These are phyloP conservation scores for Mythimna lalbum DNA, from an alignment of 2,888 invertebrate genomes.

Conservation along the genomic window DNA sequence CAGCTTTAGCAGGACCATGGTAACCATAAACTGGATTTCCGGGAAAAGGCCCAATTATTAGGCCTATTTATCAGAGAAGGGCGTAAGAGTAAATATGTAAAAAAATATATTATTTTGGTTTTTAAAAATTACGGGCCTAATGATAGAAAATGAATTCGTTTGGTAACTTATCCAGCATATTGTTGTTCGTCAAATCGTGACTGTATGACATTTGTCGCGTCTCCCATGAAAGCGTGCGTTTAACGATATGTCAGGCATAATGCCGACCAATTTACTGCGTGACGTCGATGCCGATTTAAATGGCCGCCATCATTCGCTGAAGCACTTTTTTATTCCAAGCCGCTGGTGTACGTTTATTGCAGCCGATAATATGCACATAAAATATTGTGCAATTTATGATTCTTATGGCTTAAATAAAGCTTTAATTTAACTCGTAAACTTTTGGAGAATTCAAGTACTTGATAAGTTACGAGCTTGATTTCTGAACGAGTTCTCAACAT, in stretches of 20 bases:
- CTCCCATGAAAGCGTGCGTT: slow-evolving; percentile 1
- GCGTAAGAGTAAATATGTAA: too few relatives aligned
- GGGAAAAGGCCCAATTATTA: too few relatives aligned
- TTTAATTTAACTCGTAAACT: slow-evolving; percentile 32
- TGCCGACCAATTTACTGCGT: slow-evolving; percentile 24
- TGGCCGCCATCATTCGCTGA: slow-evolving; percentile 35
- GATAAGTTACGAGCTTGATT: slow-evolving; percentile 16
- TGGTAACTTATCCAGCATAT: too few relatives aligned
- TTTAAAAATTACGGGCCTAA: too few relatives aligned
- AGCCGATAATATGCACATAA: slow-evolving; percentile 38
- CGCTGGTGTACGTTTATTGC: slow-evolving; percentile 41
- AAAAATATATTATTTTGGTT: too few relatives aligned
- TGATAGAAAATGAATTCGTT: too few relatives aligned
- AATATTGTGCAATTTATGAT: slow-evolving; percentile 51
- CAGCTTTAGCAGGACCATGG: too few relatives aligned
- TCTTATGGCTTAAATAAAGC: slow-evolving; percentile 44
- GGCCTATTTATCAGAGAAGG: too few relatives aligned
- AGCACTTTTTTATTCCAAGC: slow-evolving; percentile 44
- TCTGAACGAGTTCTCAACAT: slow-evolving; percentile 11
- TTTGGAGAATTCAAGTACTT: not conserved
- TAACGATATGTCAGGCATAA: slow-evolving; percentile 31
- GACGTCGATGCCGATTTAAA: slow-evolving; percentile 30
- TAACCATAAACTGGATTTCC: too few relatives aligned
- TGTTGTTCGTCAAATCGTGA: not conserved
- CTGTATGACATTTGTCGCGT: not conserved